phyloP scores from a whole-genome alignment of 1,140 invertebrate species.

The Orius insidiosus region DNA sequence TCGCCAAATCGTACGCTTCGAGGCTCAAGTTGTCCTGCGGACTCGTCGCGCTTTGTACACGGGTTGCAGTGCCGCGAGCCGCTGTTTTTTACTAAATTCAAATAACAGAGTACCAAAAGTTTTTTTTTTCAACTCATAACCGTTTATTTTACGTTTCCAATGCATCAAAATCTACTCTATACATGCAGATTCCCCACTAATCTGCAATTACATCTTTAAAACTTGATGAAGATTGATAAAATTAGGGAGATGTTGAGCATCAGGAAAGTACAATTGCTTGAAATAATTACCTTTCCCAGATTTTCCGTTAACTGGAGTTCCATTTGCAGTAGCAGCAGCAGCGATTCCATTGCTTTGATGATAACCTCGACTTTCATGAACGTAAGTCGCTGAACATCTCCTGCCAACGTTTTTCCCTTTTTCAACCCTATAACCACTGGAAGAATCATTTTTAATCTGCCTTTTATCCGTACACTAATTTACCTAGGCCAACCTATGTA shows the following conservation, averaged over 20 bases:
- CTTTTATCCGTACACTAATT: not conserved
- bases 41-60: slow-evolving; percentile 36
- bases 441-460: not conserved
- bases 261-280: too few species aligned
- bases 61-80: slow-evolving; percentile 42
- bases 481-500: slow-evolving; percentile 19
- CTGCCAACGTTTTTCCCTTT: slow-evolving; percentile 4
- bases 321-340: slow-evolving; percentile 13
- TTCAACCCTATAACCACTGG: slow-evolving; percentile 9
- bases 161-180: not conserved
- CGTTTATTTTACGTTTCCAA: not conserved
- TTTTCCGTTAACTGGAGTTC: slow-evolving; percentile 1
- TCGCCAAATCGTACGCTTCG: slow-evolving; percentile 65
- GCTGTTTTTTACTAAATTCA: not conserved
- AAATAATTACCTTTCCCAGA: slow-evolving; percentile 6
- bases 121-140: too few species aligned
- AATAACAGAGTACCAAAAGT: not conserved
- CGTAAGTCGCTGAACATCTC: slow-evolving; percentile 8
- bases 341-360: slow-evolving; percentile 30
- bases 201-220: not conserved
- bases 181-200: not conserved
- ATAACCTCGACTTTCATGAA: slow-evolving; percentile 21
- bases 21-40: slow-evolving; percentile 50
- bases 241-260: too few species aligned
- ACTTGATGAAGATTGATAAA: too few species aligned